Base-by-base conservation (phyloP, 2,888 invertebrate genomes). In the Icerya purchasi region DNA sequence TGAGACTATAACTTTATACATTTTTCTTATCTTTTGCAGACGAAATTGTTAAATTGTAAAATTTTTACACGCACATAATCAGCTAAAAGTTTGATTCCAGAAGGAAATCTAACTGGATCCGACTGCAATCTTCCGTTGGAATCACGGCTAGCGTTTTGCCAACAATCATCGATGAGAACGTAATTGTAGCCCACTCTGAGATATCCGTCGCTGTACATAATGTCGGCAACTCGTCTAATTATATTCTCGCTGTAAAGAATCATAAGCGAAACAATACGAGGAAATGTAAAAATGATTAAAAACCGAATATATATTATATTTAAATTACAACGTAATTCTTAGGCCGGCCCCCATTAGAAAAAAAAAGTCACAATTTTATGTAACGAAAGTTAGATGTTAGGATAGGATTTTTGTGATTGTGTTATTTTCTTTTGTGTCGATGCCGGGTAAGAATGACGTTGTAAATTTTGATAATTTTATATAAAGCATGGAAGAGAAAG, bases 51-150 rank as follows among this genome's bases (percentile, higher is more conserved):
- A n/a, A n/a, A n/a, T n/a, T n/a, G n/a, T n/a, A n/a, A n/a, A n/a
- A n/a, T n/a, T n/a, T n/a, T n/a, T n/a, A n/a, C n/a, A 69, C 74
- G 70, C 71, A 81, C 80, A 71, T 80, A 79, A 67, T 78, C 76
- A 19, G 77, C 72, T 14, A 81, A 69, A 56, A 72, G 72, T 66
- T 75, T 76, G 53, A 82, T 80, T 10, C 81, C 81, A 65, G 70
- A 73, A 1, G 81, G 80, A 68, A 81, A 82, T 62, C 81, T 69
- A 1, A 70, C 66, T 1, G 75, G 74, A 68, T 81, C 78, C 1
- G 79, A 72, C 61, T 74, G 73, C 1, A 81, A 70, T 56, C 75
- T 74, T 0, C 81, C 78, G 1, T 76, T 76, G 22, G 69, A 65
- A 50, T 66, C 62, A 62, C 81, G 69, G 58, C 72, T 67, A 60